Base-by-base conservation (phyloP, 2,888 invertebrate genomes). In the Automeris io region DNA sequence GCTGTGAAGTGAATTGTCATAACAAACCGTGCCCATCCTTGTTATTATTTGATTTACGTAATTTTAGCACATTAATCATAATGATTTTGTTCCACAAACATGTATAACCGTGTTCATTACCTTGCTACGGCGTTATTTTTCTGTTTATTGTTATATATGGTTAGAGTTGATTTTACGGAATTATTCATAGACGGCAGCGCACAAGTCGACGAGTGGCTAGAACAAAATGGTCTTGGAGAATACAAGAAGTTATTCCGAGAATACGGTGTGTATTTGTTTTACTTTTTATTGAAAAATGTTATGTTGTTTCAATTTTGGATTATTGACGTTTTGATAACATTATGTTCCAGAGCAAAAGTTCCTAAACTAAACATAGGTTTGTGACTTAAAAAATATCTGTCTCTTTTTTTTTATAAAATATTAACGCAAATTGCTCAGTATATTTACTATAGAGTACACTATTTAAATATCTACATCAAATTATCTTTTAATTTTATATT, bases 131-230 rank as follows among this genome's bases (percentile, higher is more conserved):
- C 75, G 44, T 48, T 81, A 42, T 62, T 79, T 60, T 52, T 81
- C 51, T 70, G 74, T 62, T 69, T 68, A 32, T 46, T 82, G 41
- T 54, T 78, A 54, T 82, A 78, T 58, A 63, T 77, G 38, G 64
- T 75, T 35, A 67, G 69, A 47, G 58, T 71, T 47, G 70, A 76
- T 47, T 61, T 82, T 49, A 73, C 74, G 39, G 76, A 80, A 45
- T 70, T 78, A 51, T 75, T 82, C 51, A 76, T 88, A 59, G 89
- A 89, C 57, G 89, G 89, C 53, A 75, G 83, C 51, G 86, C 85
- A 25, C 89, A 91, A 73, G 91, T 93, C 40, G 92, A 93, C 57
- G 87, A 90, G 63, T 95, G 94, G 94, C 79, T 94, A 47, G 90
- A 91, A 41, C 91, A 93, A 64, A 93, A 92, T 66, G 90, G 92